phyloP scores from a whole-genome alignment of 2,113 vertebrate genomes.

The Ophthalmotilapia sp. region DNA sequence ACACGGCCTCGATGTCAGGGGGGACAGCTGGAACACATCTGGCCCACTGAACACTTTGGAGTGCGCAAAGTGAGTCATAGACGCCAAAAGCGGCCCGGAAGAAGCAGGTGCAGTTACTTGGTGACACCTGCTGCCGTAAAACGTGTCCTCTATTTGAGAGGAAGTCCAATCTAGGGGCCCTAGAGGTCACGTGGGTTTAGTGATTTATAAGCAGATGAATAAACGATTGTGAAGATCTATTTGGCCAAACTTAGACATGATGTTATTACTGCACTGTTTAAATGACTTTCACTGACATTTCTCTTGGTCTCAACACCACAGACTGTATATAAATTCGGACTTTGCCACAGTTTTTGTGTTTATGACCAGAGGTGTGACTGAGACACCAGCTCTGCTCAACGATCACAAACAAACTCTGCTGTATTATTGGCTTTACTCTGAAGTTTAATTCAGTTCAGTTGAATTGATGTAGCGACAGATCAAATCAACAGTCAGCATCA shows the following conservation, averaged over 20 bases:
- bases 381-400: neutral
- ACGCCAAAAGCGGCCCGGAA: neutral
- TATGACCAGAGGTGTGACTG: neutral
- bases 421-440: neutral
- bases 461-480: fast-evolving
- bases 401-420: fast-evolving
- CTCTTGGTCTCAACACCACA: neutral
- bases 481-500: neutral
- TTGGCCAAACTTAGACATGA: neutral
- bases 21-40: neutral
- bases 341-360: fast-evolving
- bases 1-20: neutral
- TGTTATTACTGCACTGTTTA: neutral
- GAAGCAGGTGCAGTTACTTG: neutral
- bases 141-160: neutral
- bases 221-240: neutral
- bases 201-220: neutral
- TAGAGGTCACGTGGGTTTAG: neutral
- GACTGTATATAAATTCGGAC: neutral
- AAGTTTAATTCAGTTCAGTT: neutral
- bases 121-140: fast-evolving
- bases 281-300: neutral
- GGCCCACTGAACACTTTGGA: neutral
- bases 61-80: neutral
- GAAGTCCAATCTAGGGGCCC: neutral